Evolutionary conservation across 2,888 invertebrate species (phyloP).

Genomic region (Bombylius discolor): DNA sequence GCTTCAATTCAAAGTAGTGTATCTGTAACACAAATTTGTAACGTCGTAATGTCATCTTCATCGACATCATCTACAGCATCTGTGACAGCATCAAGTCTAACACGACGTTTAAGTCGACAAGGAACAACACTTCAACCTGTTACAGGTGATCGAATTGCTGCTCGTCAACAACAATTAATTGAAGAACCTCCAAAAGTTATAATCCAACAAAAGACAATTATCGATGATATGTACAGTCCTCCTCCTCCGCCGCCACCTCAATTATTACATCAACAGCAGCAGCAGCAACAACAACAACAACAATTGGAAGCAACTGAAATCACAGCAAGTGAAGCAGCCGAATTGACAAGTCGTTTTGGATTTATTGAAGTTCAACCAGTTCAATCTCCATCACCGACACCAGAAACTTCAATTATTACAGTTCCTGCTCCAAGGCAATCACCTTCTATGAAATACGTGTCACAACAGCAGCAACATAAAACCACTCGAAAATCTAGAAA

Average conservation of each 20-base stretch:
- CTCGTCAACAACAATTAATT: background rate
- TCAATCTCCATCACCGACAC: background rate
- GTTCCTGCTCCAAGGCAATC: background rate
- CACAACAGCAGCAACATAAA: background rate
- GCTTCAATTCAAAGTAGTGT: constrained; percentile 17
- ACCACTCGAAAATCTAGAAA: background rate
- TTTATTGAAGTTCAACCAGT: background rate
- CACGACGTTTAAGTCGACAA: constrained; percentile 12
- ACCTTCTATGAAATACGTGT: background rate
- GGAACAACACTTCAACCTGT: background rate
- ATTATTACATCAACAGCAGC: constrained; percentile 11
- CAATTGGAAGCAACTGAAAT: constrained; percentile 4
- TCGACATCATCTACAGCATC: constrained; percentile 16
- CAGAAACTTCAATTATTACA: constrained; percentile 12
- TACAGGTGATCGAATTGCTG: background rate
- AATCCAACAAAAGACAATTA: background rate
- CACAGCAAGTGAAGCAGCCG: constrained; percentile 6
- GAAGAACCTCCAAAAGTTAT: background rate
- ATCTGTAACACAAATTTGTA: background rate
- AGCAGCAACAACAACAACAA: constrained; percentile 9
- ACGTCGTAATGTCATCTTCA: constrained; percentile 2
- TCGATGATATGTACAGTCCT: background rate
- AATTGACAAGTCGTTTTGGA: background rate
- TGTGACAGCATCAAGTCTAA: constrained; percentile 23
- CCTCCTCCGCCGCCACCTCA: constrained; percentile 1